phyloP scores from a whole-genome alignment of 2,113 vertebrate genomes.

The Silurus meridionalis region DNA sequence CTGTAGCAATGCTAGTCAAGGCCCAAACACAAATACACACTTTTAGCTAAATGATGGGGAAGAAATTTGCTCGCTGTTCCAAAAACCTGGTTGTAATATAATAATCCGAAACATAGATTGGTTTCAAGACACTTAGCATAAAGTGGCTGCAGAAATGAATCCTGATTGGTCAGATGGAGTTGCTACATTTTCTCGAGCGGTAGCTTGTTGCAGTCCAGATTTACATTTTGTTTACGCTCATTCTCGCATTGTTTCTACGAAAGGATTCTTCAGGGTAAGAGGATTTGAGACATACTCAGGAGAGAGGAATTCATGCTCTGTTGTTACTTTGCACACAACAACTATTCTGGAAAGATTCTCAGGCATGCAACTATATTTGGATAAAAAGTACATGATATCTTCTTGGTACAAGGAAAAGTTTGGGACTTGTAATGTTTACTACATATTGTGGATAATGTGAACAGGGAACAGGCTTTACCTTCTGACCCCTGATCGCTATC shows the following conservation, averaged over 20 bases:
- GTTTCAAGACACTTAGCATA: not conserved
- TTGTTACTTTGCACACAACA: too few relatives aligned
- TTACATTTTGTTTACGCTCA: too few relatives aligned
- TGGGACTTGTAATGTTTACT: not conserved
- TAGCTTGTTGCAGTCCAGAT: too few relatives aligned
- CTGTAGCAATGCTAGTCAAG: not conserved
- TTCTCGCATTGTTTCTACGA: not conserved
- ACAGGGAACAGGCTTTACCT: not conserved
- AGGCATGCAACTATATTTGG: not conserved
- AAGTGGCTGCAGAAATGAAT: not conserved
- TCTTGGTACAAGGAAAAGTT: not conserved
- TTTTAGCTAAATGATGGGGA: not conserved
- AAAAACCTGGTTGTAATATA: not conserved
- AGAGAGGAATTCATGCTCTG: too few relatives aligned
- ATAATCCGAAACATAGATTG: not conserved
- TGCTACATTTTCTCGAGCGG: not conserved
- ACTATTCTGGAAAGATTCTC: too few relatives aligned
- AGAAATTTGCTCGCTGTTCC: not conserved
- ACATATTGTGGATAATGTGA: not conserved
- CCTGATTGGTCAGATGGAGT: not conserved
- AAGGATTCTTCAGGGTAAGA: not conserved
- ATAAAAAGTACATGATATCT: not conserved
- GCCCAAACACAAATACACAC: not conserved
- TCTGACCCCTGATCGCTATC: slow-evolving; percentile 4
- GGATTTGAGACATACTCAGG: not conserved